phyloP scores from a whole-genome alignment of 1,140 invertebrate species.

The Gonioctena quinquepunctata region DNA sequence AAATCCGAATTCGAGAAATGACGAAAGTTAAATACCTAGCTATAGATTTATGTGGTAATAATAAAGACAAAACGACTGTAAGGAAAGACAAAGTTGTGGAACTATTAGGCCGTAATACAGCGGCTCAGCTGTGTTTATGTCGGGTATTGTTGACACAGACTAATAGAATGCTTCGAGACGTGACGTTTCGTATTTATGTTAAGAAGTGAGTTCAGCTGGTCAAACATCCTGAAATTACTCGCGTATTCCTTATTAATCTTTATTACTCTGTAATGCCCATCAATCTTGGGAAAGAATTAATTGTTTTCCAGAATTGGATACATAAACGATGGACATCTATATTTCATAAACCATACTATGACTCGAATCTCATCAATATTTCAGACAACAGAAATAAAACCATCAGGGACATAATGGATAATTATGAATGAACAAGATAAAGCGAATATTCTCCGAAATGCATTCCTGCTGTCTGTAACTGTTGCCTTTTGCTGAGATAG shows the following conservation, averaged over 20 bases:
- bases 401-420: too few relatives aligned
- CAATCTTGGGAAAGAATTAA: neutral
- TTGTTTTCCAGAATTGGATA: neutral
- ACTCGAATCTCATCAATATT: too few relatives aligned
- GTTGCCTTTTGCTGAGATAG: too few relatives aligned
- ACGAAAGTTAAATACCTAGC: neutral
- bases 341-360: too few relatives aligned
- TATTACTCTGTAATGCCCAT: neutral
- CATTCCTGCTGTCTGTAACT: too few relatives aligned
- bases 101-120: slow-evolving; percentile 31
- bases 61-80: slow-evolving; percentile 26
- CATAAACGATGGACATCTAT: too few relatives aligned
- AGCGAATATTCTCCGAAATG: too few relatives aligned
- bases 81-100: slow-evolving; percentile 29
- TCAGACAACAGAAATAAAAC: too few relatives aligned
- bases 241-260: neutral
- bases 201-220: slow-evolving; percentile 38
- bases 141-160: slow-evolving; percentile 31
- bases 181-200: slow-evolving; percentile 37
- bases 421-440: too few relatives aligned
- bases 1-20: neutral
- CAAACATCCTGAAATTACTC: slow-evolving; percentile 18
- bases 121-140: slow-evolving; percentile 33
- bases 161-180: slow-evolving; percentile 34
- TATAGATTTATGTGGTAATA: slow-evolving; percentile 24